phyloP scores from a whole-genome alignment of 2,113 vertebrate genomes.

The Toxostoma redivivum region DNA sequence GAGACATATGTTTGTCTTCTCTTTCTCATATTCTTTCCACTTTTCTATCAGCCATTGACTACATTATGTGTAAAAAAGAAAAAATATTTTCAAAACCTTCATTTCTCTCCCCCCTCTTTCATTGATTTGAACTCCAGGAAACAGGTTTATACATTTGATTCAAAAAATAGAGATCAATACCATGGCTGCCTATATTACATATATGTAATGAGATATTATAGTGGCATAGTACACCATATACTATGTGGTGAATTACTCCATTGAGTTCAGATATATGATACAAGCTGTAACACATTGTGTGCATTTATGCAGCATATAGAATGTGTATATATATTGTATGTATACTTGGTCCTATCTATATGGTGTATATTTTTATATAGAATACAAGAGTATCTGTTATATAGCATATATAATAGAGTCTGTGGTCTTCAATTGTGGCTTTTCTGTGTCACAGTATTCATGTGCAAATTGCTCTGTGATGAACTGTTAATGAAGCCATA shows the following conservation, averaged over 20 bases:
- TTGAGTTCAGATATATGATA: neutral
- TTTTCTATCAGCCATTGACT: neutral
- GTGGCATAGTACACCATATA: neutral
- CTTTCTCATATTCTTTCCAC: neutral
- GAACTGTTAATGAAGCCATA: neutral
- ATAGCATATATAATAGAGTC: neutral
- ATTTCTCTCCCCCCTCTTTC: neutral
- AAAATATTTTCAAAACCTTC: neutral
- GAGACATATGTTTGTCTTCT: neutral
- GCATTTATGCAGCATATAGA: neutral
- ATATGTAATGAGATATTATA: neutral
- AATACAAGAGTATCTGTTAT: neutral
- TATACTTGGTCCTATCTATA: neutral
- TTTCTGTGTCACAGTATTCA: neutral
- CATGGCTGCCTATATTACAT: neutral
- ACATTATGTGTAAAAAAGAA: neutral
- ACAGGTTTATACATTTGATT: neutral
- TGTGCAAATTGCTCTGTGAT: neutral
- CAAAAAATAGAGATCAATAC: neutral
- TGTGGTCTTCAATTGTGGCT: neutral
- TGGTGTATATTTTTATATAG: neutral
- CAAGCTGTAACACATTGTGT: neutral
- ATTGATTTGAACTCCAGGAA: neutral
- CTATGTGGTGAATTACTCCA: neutral
- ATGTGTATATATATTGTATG: neutral